These are phyloP conservation scores for Drosophila seguyi DNA, from an alignment of 1,140 invertebrate genomes.

Conservation along the genomic window DNA sequence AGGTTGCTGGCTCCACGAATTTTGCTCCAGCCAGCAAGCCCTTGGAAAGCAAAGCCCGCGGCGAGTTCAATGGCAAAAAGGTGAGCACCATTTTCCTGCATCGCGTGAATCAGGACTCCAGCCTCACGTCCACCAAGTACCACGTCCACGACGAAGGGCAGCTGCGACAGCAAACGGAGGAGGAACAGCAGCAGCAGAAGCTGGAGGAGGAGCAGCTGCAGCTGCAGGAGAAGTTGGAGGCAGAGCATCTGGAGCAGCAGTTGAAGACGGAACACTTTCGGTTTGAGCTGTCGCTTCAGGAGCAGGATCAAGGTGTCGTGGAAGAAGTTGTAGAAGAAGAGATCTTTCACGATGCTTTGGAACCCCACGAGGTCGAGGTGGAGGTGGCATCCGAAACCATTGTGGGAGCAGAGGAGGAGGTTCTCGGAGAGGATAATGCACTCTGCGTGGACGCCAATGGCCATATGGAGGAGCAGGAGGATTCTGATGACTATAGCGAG, in stretches of 20 bases:
- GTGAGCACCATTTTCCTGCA: constrained; percentile 67
- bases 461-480: constrained; percentile 36
- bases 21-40: constrained; percentile 7
- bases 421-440: constrained; percentile 18
- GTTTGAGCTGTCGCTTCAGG: not conserved
- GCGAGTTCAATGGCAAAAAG: constrained; percentile 70
- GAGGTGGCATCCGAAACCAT: constrained; percentile 52
- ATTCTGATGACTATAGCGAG: constrained; percentile 17
- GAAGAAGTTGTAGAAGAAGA: constrained; percentile 32
- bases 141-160: constrained; percentile 22
- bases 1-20: constrained; percentile 17
- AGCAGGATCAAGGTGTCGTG: constrained; percentile 6
- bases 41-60: constrained; percentile 41
- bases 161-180: constrained; percentile 7
- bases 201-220: constrained; percentile 20
- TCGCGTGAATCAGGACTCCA: constrained; percentile 66
- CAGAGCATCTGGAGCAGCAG: constrained; percentile 7
- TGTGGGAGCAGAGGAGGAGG: constrained; percentile 54
- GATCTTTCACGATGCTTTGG: constrained; percentile 45
- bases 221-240: constrained; percentile 14
- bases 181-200: constrained; percentile 11
- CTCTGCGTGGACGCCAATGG: constrained; percentile 38
- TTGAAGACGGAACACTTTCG: constrained; percentile 6
- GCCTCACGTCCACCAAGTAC: constrained; percentile 32
- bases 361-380: constrained; percentile 60